These are phyloP conservation scores for Telenomus remus DNA, from an alignment of 1,140 invertebrate species.

Conservation along the genomic window DNA sequence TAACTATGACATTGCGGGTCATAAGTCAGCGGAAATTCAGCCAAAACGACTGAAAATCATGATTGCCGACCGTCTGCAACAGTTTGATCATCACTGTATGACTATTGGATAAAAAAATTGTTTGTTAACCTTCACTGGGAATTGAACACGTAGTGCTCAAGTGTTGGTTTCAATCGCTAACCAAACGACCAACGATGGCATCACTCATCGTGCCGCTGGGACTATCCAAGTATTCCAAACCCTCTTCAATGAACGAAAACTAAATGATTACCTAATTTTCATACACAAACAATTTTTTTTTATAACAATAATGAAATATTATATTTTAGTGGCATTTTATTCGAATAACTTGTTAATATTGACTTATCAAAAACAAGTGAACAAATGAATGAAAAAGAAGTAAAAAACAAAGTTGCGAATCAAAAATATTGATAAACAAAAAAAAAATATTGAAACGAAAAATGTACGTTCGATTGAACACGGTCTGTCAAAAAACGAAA, in stretches of 20 bases:
- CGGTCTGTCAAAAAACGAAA: constrained; percentile 19
- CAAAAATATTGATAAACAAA: not conserved
- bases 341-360: too few species aligned
- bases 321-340: too few species aligned
- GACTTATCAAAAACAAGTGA: too few species aligned
- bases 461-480: not conserved
- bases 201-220: too few species aligned
- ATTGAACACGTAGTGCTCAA: constrained; percentile 2
- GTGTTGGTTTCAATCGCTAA: constrained; percentile 5
- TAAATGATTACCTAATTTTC: too few species aligned
- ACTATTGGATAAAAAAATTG: constrained; percentile 40
- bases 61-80: constrained; percentile 59
- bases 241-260: too few species aligned
- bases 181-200: not conserved
- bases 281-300: too few species aligned
- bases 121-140: not conserved
- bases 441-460: too few species aligned
- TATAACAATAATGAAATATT: too few species aligned
- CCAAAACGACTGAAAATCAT: constrained; percentile 57
- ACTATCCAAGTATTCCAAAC: too few species aligned
- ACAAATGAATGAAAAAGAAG: too few species aligned
- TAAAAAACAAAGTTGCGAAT: too few species aligned
- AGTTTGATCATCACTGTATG: constrained; percentile 65
- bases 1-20: constrained; percentile 71
- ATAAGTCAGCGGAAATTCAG: constrained; percentile 52